Conservation (phyloP, 2,888 invertebrate genomes). For the Eurytoma californica region DNA sequence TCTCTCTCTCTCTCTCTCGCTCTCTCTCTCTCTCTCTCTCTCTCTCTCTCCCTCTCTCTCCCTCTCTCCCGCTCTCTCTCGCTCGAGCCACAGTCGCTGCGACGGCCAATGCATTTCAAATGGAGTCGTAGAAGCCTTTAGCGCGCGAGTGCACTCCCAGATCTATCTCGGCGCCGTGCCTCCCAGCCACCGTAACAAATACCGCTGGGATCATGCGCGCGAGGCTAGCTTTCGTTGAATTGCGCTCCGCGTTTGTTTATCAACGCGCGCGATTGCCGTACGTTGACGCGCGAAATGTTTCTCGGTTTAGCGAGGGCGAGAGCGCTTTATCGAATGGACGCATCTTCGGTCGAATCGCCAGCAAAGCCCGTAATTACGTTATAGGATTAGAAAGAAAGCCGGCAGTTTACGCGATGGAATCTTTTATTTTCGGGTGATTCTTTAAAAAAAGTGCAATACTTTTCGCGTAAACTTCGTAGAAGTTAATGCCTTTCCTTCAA, state of each 20-base stretch:
- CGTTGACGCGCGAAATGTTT: background rate
- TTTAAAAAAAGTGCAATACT: too few species aligned
- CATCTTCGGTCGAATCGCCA: too few species aligned
- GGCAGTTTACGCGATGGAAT: too few species aligned
- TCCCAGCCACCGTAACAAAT: background rate
- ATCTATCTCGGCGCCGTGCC: background rate
- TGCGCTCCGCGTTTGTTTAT: slow-evolving; percentile 11
- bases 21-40: background rate
- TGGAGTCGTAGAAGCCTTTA: slow-evolving; percentile 61
- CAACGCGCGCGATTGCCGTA: background rate
- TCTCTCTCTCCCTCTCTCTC: background rate
- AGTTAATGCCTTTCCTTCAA: too few species aligned
- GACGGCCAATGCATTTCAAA: slow-evolving; percentile 72
- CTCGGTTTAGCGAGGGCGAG: too few species aligned
- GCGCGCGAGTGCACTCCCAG: slow-evolving; percentile 6
- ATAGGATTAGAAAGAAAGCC: too few species aligned
- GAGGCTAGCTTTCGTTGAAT: slow-evolving; percentile 2
- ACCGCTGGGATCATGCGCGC: slow-evolving; percentile 2
- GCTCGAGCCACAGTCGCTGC: slow-evolving; percentile 52
- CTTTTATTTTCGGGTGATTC: too few species aligned
- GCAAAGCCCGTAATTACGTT: too few species aligned
- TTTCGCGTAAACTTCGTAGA: too few species aligned
- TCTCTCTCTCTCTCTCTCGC: background rate
- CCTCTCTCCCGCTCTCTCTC: background rate
- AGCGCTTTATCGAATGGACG: too few species aligned